A percentile compares a stretch with the other conserved stretches of the same genome.
These are phyloP conservation scores for Sylvicola cinctus DNA, from an alignment of 2,888 invertebrate species.

Conservation along the genomic window DNA sequence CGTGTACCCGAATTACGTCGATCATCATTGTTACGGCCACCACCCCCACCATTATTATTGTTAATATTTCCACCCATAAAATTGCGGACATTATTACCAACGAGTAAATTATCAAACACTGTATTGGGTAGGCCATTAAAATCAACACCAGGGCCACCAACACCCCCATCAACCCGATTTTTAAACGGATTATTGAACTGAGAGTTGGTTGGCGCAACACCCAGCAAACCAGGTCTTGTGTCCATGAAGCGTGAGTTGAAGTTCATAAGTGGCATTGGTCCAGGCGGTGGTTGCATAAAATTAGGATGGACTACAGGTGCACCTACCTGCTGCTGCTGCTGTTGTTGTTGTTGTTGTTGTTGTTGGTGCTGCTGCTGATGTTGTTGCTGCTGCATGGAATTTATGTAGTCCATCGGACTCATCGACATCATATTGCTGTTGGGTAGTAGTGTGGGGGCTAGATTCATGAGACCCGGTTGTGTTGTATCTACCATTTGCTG, in stretches of 20 bases:
- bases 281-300: neutral
- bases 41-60: slow-evolving; percentile 6
- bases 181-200: slow-evolving; percentile 31
- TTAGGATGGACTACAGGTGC: neutral
- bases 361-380: slow-evolving; percentile 3
- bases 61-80: neutral
- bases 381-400: slow-evolving; percentile 5
- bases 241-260: too few relatives aligned
- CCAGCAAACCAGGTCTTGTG: slow-evolving; percentile 34
- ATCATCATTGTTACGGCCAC: slow-evolving; percentile 10
- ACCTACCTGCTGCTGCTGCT: neutral
- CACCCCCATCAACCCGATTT: slow-evolving; percentile 26
- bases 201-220: slow-evolving; percentile 37
- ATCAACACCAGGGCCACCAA: slow-evolving; percentile 26
- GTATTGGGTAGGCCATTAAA: neutral
- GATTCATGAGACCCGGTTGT: too few relatives aligned
- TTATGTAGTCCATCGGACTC: slow-evolving; percentile 6
- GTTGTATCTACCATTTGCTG: slow-evolving; percentile 26
- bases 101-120: neutral
- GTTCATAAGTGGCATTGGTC: neutral
- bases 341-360: neutral
- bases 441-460: too few relatives aligned
- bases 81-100: slow-evolving; percentile 6
- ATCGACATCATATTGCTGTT: slow-evolving; percentile 6
- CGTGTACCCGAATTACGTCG: too few relatives aligned